Evolutionary conservation across 30 jellyfish, hydroid and myxozoan genomes (phyloP).

Genomic region (Cassiopea andromeda): DNA sequence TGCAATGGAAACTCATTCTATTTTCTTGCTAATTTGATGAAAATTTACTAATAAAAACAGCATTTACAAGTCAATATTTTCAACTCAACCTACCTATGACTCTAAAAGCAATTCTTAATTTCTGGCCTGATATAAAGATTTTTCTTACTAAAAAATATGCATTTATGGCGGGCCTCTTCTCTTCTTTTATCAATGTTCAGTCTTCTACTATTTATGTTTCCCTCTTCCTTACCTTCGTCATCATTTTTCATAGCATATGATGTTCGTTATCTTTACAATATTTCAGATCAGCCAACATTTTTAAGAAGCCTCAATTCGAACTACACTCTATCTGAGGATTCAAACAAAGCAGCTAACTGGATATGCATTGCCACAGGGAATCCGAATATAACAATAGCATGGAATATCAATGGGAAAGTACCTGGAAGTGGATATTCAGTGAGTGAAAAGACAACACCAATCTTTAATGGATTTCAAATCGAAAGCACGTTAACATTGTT

Average conservation of each 20-base stretch:
- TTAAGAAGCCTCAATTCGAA: constrained; percentile 11
- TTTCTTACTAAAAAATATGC: no score
- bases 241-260: background rate
- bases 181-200: no score
- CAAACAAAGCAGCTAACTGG: constrained; percentile 39
- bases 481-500: constrained; percentile 56
- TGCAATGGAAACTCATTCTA: no score
- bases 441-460: background rate
- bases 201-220: no score
- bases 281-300: constrained; percentile 41
- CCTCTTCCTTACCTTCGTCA: no score
- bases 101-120: no score
- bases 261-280: background rate
- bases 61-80: no score
- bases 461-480: constrained; percentile 4
- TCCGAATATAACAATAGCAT: constrained; percentile 36
- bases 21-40: no score
- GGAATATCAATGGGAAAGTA: constrained; percentile 39
- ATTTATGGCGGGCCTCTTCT: no score
- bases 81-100: no score
- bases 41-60: no score
- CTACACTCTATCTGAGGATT: constrained; percentile 52
- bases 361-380: constrained; percentile 62
- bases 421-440: constrained; percentile 19
- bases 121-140: no score